Conservation (phyloP, 1,140 invertebrate species). For the Temnothorax longispinosus region DNA sequence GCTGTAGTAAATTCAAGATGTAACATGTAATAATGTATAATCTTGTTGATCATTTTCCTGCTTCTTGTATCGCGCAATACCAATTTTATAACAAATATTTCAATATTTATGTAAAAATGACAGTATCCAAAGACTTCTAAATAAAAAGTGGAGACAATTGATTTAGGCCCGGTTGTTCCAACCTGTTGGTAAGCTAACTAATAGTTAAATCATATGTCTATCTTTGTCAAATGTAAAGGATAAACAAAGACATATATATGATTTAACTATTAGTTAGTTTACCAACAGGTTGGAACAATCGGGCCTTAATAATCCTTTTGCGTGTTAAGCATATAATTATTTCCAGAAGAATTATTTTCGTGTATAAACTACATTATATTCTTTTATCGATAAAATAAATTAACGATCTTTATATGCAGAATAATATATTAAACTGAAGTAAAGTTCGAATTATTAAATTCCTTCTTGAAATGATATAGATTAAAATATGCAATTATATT, state of each 20-base stretch:
- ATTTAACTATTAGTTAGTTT: too few relatives aligned
- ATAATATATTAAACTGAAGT: not conserved
- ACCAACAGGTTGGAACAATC: too few relatives aligned
- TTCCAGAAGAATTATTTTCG: not conserved
- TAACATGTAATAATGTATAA: slow-evolving; percentile 6
- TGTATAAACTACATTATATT: not conserved
- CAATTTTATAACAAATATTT: slow-evolving; percentile 16
- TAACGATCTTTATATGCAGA: not conserved
- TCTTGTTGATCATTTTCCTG: slow-evolving; percentile 1
- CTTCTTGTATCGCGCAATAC: not conserved
- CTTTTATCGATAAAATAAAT: slow-evolving; percentile 30
- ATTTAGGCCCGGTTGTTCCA: not conserved
- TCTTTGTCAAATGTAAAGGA: too few relatives aligned
- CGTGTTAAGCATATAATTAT: not conserved
- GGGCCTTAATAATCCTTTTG: not conserved
- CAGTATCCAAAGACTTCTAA: not conserved
- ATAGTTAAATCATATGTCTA: too few relatives aligned
- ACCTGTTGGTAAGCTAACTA: too few relatives aligned
- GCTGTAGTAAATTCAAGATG: slow-evolving; percentile 1
- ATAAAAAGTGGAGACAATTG: slow-evolving; percentile 15
- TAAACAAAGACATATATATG: too few relatives aligned
- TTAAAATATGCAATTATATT: slow-evolving; percentile 12
- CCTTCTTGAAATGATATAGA: not conserved
- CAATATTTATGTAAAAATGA: not conserved
- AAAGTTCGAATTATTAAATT: not conserved